A percentile compares a stretch with the other conserved stretches of the same genome.
phyloP scores from a whole-genome alignment of 2,797 vertebrate genomes.

The Sebastes flavidus region DNA sequence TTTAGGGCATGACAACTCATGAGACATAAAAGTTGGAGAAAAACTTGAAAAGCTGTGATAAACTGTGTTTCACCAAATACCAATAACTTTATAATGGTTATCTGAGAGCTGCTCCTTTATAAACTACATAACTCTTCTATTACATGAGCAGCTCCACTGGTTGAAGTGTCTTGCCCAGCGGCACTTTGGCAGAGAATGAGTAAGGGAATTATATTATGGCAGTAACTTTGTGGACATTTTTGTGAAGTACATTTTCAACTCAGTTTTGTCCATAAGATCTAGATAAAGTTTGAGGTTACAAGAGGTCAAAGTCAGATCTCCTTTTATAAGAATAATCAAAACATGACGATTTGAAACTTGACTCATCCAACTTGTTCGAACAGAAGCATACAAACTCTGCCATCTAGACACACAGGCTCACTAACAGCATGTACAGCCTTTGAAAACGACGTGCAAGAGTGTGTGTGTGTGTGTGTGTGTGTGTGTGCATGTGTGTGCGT shows the following conservation, averaged over 20 bases:
- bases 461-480: not conserved
- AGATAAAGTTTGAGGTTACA: slow-evolving; percentile 7
- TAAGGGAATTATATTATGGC: not conserved
- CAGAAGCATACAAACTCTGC: slow-evolving; percentile 6
- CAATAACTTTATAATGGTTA: too few species aligned
- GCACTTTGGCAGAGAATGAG: not conserved
- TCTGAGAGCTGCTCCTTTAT: too few species aligned
- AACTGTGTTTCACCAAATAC: too few species aligned
- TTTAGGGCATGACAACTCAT: not conserved
- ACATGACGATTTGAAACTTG: slow-evolving; percentile 27
- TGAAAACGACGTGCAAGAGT: not conserved
- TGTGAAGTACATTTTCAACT: not conserved
- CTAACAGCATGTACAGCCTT: slow-evolving; percentile 1
- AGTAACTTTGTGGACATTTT: not conserved
- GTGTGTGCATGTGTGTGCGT: not conserved
- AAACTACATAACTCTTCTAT: not conserved
- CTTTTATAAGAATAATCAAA: slow-evolving; percentile 19
- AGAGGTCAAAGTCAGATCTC: slow-evolving; percentile 24
- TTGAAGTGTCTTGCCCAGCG: not conserved
- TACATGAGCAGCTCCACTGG: not conserved
- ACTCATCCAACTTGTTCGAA: slow-evolving; percentile 26
- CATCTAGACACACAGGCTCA: slow-evolving; percentile 15
- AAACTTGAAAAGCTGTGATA: too few species aligned
- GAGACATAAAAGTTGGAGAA: too few species aligned
- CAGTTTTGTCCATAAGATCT: not conserved